Percentiles rank a stretch among this genome's conserved stretches.
These are phyloP conservation scores for Petrocephalus microphthalmus DNA, from an alignment of 2,113 vertebrate species.

Conservation along the genomic window DNA sequence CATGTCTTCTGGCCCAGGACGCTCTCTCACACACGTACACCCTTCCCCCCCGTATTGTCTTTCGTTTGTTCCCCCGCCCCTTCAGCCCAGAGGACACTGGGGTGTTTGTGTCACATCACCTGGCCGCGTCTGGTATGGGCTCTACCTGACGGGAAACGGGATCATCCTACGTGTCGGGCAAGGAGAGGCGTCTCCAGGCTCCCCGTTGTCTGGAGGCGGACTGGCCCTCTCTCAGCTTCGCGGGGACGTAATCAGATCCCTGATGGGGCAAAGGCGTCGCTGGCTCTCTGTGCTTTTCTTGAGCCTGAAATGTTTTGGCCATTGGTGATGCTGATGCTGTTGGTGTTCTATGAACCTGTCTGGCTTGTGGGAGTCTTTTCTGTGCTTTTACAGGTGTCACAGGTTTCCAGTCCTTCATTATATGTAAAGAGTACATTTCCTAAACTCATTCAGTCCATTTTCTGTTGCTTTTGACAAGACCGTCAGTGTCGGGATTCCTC, in stretches of 20 bases:
- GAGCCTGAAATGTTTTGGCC: neutral
- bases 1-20: neutral
- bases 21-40: neutral
- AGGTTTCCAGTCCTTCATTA: neutral
- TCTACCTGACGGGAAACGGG: neutral
- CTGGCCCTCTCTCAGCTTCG: neutral
- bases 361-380: neutral
- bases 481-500: neutral
- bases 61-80: neutral
- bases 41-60: neutral
- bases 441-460: neutral
- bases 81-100: neutral
- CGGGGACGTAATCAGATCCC: neutral
- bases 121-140: neutral
- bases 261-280: neutral
- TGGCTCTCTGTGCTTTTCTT: neutral
- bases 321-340: neutral
- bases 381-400: neutral
- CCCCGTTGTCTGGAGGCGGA: neutral
- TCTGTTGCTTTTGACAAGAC: neutral
- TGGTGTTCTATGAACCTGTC: neutral
- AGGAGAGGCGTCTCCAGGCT: neutral
- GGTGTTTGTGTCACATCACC: slow-evolving; percentile 1
- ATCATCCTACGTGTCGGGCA: neutral
- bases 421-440: neutral